Percentiles rank a stretch among this genome's conserved stretches.
Evolutionary conservation across 2,797 vertebrate species (phyloP).

Genomic region (Micropoecilia bifurca): DNA sequence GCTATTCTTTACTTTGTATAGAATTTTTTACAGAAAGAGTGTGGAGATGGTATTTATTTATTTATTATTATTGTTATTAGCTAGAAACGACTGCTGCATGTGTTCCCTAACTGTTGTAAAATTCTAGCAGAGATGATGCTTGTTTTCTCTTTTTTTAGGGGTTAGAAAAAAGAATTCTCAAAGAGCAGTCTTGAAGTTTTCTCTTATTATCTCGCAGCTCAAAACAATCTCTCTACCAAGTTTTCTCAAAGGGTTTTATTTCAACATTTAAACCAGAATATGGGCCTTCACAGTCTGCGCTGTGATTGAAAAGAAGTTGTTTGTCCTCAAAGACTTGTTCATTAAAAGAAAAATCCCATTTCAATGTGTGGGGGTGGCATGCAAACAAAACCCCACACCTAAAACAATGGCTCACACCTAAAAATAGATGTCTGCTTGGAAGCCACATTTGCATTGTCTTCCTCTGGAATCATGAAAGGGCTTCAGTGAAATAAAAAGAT

Average conservation of each 20-base stretch:
- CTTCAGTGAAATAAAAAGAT: slow-evolving; percentile 27
- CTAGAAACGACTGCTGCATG: background rate
- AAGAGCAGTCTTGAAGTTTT: background rate
- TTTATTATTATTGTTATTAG: no score
- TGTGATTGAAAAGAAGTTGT: slow-evolving; percentile 26
- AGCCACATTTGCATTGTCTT: slow-evolving; percentile 13
- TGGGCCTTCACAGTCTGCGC: slow-evolving; percentile 32
- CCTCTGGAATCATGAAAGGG: slow-evolving; percentile 22
- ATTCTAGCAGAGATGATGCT: background rate
- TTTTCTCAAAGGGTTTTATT: slow-evolving; percentile 39
- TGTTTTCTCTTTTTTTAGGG: background rate
- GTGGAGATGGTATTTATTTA: no score
- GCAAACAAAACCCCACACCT: slow-evolving; percentile 34
- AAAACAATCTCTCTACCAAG: slow-evolving; percentile 13
- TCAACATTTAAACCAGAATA: slow-evolving; percentile 43
- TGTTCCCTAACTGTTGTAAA: background rate
- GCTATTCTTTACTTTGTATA: no score
- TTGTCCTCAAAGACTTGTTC: slow-evolving; percentile 20
- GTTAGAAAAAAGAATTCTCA: background rate
- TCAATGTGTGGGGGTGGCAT: slow-evolving; percentile 53
- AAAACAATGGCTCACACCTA: slow-evolving; percentile 47
- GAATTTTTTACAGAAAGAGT: no score
- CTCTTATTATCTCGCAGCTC: slow-evolving; percentile 7
- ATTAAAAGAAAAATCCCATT: slow-evolving; percentile 39
- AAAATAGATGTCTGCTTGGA: slow-evolving; percentile 51